Evolutionary conservation across 2,113 vertebrate species (phyloP), one percentile per base, ranked within the genome.

Genomic region (Delphinapterus leucas): DNA sequence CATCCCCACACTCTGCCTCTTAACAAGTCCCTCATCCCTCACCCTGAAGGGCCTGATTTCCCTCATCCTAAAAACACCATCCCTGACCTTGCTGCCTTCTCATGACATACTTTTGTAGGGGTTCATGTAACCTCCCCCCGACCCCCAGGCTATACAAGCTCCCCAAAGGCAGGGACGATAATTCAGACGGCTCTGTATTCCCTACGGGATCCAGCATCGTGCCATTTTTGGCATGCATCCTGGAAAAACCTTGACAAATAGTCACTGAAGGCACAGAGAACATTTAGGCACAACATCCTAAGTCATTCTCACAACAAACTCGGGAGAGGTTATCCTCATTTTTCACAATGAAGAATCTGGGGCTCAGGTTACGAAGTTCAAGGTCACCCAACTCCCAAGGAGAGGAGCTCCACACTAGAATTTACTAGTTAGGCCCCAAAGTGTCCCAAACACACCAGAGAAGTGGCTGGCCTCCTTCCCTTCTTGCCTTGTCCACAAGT

Each of bases 41-140:
- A 44, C 31, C 47, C 74, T 25, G 55, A 70, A 87, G 7, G 33
- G 36, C 49, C 53, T 33, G 18, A 33, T 74, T 23, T 68, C 33
- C 61, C 73, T 74, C 68, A 44, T 28, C 85, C 61, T 93, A 61
- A 44, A 95, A 83, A 95, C 38, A 44, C 23, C 47, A 61, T 18
- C 58, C 21, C 20, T 44, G 23, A 63, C 21, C n/a, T 63, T 61
- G 21, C 15, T 44, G 31, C 20, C 41, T 63, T 53, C 86, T 67
- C 9, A 10, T 8, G 60, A 86, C 36, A 15, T 5, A 25, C 11
- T 36, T 90, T 15, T 49, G 68, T 33, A 68, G 86, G 60, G 68
- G 68, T 85, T 55, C 61, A 21, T 61, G 60, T 68, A 21, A 67
- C 1, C 1, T 9, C 5, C 65, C 23, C 4, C 26, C 2, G 28